Conservation (phyloP, 2,797 vertebrate genomes). For the Tinamus major region DNA sequence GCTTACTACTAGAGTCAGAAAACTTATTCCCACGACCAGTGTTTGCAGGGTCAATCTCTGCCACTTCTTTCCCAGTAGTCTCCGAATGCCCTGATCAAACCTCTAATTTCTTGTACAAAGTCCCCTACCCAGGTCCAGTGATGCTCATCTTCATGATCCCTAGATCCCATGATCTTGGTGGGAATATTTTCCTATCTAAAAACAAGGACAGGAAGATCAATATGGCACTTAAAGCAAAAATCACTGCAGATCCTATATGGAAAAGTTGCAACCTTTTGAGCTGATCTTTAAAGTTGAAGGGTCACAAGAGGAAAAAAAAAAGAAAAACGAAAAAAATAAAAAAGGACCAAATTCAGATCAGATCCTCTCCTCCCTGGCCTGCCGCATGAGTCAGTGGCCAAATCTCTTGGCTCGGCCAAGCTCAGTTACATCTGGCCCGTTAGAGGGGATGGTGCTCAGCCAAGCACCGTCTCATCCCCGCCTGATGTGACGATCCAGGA, state of each 20-base stretch:
- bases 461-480: neutral
- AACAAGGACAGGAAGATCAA: neutral
- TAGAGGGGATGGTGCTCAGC: neutral
- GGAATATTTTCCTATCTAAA: neutral
- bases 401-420: neutral
- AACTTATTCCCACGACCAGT: neutral
- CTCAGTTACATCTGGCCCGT: neutral
- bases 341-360: neutral
- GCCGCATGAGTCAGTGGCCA: neutral
- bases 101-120: neutral
- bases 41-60: neutral
- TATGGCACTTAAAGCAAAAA: neutral
- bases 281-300: neutral
- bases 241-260: neutral
- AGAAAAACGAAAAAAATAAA: neutral
- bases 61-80: neutral
- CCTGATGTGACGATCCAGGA: neutral
- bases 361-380: neutral
- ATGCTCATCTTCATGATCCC: no score
- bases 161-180: no score
- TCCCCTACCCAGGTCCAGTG: neutral
- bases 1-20: neutral
- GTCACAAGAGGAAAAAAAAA: neutral
- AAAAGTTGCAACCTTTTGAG: neutral
- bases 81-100: rapidly evolving